A percentile compares a stretch with the other conserved stretches of the same genome.
These are phyloP conservation scores for Gastrophysa polygoni DNA, from an alignment of 2,888 invertebrate genomes.

Conservation along the genomic window DNA sequence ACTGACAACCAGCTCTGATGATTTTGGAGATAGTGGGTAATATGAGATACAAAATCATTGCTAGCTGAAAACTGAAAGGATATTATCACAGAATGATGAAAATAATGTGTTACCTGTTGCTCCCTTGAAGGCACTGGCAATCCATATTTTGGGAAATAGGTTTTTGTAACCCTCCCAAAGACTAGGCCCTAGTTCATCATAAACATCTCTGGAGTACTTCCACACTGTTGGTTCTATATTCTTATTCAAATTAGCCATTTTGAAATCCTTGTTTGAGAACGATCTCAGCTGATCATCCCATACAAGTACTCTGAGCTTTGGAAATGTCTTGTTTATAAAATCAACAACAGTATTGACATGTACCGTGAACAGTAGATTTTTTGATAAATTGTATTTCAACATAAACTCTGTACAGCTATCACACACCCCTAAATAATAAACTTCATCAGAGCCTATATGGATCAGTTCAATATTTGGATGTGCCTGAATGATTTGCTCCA, in stretches of 20 bases:
- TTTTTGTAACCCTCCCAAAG: constrained; percentile 65
- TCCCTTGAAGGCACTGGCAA: constrained; percentile 86
- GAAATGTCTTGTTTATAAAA: constrained; percentile 60
- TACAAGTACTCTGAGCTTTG: constrained; percentile 67
- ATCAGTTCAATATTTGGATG: constrained; percentile 63
- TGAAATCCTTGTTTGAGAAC: constrained; percentile 60
- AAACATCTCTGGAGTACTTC: constrained; percentile 66
- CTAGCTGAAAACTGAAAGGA: constrained; percentile 43
- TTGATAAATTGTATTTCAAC: constrained; percentile 55
- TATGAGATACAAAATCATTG: constrained; percentile 61
- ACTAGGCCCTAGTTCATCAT: constrained; percentile 48
- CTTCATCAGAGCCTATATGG: constrained; percentile 87
- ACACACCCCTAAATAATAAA: constrained; percentile 71
- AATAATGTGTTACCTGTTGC: constrained; percentile 60
- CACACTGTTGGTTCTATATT: constrained; percentile 72
- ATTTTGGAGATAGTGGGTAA: constrained; percentile 71
- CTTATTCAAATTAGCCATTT: constrained; percentile 54
- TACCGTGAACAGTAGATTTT: constrained; percentile 66
- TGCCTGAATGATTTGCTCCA: constrained; percentile 69
- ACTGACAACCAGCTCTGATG: constrained; percentile 73
- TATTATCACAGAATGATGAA: background rate
- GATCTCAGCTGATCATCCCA: constrained; percentile 84
- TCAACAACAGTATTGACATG: constrained; percentile 66
- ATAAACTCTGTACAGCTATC: constrained; percentile 60
- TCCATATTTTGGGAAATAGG: constrained; percentile 75